These are phyloP conservation scores for Coluber constrictor DNA, from an alignment of 2,797 vertebrate species.

Conservation along the genomic window DNA sequence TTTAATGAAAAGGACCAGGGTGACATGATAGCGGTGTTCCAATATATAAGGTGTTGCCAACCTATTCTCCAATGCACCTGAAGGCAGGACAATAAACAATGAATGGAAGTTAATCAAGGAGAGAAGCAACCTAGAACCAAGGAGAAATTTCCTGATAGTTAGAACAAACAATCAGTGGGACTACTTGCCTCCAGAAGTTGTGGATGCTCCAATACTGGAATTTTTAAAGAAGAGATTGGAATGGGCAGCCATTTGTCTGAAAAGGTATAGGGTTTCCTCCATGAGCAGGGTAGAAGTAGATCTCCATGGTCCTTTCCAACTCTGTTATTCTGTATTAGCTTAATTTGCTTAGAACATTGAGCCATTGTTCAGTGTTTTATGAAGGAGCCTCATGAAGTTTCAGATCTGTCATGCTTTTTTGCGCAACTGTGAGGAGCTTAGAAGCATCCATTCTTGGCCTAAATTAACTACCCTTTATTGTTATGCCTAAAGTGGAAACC, in stretches of 20 bases:
- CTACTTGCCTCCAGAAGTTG: not conserved
- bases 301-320: not conserved
- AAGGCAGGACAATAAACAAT: not conserved
- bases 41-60: not conserved
- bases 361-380: not conserved
- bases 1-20: not conserved
- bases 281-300: not conserved
- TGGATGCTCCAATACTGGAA: not conserved
- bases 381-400: not conserved
- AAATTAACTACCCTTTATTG: not conserved
- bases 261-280: not conserved
- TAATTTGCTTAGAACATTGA: too few species aligned
- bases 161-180: not conserved
- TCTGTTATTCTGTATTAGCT: not conserved
- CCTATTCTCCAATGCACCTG: not conserved
- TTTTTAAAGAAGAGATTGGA: not conserved
- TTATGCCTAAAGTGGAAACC: not conserved
- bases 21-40: not conserved
- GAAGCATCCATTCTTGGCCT: not conserved
- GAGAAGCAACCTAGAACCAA: not conserved
- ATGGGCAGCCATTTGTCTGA: not conserved
- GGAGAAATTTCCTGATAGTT: not conserved
- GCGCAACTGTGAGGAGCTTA: not conserved
- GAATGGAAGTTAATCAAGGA: not conserved
- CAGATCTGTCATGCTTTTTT: not conserved